Evolutionary conservation across 2,113 vertebrate species (phyloP).

Genomic region (Montifringilla adamsi): DNA sequence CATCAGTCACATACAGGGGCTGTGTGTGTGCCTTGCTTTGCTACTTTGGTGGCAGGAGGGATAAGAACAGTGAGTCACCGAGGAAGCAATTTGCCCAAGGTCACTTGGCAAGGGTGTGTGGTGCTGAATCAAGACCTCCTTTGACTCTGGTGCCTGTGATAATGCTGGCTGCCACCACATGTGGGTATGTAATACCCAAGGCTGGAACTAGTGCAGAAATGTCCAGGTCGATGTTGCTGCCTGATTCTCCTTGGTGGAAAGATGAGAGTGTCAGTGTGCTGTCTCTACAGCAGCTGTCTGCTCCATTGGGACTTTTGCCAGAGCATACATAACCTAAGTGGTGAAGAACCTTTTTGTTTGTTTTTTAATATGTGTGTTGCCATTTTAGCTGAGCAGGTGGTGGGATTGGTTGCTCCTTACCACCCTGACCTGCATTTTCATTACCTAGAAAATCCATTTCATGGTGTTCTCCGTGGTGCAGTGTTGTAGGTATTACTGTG

Average conservation of each 20-base stretch:
- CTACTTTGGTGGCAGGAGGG: neutral
- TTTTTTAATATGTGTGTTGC: neutral
- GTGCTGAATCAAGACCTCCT: neutral
- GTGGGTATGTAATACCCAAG: neutral
- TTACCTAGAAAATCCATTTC: neutral
- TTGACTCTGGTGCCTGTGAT: neutral
- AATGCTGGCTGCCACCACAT: neutral
- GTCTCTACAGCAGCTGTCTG: neutral
- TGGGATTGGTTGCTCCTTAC: neutral
- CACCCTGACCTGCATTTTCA: neutral
- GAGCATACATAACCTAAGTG: neutral
- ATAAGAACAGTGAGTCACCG: neutral
- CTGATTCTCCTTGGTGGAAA: neutral
- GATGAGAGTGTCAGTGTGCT: neutral
- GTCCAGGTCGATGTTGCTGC: fast-evolving
- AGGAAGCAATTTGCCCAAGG: slow-evolving; percentile 34
- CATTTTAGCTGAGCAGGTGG: neutral
- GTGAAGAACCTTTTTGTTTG: neutral
- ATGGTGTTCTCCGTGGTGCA: fast-evolving
- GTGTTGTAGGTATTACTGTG: neutral
- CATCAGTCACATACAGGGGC: neutral
- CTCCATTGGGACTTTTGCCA: neutral
- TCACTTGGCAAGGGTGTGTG: neutral
- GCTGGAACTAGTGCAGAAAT: neutral
- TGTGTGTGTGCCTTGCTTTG: neutral